A percentile compares a stretch with the other conserved stretches of the same genome.
Conservation (phyloP, 2,888 invertebrate genomes). For the Eurytoma californica region DNA sequence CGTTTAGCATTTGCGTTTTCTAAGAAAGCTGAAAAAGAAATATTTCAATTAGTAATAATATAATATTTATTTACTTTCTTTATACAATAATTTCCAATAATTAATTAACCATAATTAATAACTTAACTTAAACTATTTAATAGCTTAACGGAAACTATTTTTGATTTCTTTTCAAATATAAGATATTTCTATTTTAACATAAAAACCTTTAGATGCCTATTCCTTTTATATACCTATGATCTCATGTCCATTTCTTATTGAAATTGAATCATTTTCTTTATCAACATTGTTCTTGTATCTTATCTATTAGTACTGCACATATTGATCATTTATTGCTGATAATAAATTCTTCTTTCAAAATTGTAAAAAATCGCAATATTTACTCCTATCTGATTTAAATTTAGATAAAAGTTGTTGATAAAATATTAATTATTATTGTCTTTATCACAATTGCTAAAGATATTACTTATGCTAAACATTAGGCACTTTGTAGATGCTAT, state of each 20-base stretch:
- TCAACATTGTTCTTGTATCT: conserved; percentile 43
- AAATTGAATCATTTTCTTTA: conserved; percentile 34
- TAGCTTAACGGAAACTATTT: neutral
- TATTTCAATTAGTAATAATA: neutral
- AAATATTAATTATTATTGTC: neutral
- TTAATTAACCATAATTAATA: too few relatives aligned
- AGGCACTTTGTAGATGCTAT: conserved; percentile 2
- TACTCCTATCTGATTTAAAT: neutral
- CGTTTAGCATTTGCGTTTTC: conserved; percentile 43
- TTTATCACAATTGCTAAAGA: conserved; percentile 12
- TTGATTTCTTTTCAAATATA: too few relatives aligned
- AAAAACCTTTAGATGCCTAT: too few relatives aligned
- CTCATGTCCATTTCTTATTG: neutral
- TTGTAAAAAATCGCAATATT: conserved; percentile 1
- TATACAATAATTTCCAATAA: too few relatives aligned
- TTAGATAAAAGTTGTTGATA: conserved; percentile 8
- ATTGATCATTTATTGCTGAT: conserved; percentile 12
- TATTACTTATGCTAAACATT: conserved; percentile 27
- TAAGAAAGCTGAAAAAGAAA: conserved; percentile 30
- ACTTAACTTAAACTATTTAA: too few relatives aligned
- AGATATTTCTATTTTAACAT: too few relatives aligned
- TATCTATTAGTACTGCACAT: conserved; percentile 28
- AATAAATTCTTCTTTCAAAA: conserved; percentile 12
- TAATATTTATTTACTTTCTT: too few relatives aligned
- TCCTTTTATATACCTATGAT: too few relatives aligned